Evolutionary conservation across 2,797 vertebrate species (phyloP), one percentile per base, ranked within the genome.

Genomic region (Anguilla obscura): DNA sequence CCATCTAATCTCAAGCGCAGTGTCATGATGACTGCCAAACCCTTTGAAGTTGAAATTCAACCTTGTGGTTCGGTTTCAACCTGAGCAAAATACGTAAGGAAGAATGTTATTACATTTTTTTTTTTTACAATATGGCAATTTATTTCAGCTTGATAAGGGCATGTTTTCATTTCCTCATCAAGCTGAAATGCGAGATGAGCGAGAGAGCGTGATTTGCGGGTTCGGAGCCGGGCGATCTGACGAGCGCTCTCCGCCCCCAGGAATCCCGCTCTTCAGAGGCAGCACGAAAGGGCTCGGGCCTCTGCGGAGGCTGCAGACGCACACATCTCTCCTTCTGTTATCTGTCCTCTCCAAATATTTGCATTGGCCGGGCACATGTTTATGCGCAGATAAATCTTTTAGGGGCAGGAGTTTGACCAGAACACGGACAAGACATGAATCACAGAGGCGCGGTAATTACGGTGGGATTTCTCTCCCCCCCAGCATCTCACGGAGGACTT

Each of bases 381-480:
- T 82, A 82, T 50, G 40, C 45, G 24, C 40, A 50, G 45, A 82
- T 82, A 82, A 82, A 82, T 82, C 79, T 82, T 82, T 82, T 9
- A 82, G 45, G 45, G 82, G 56, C 60, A 87, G 80, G 80, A 87
- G 63, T 87, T 84, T 84, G 30, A 87, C 79, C 66, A 84, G 14
- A 66, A 52, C 48, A 66, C 24, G 16, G 76, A 87, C 33, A 83
- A 60, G 76, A 87, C 21, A 40, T 58, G 79, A 60, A 69, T 66
- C 6, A 79, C 76, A 60, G 24, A 36, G 33, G 16, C 33, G 18
- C 7, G 45, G 36, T 79, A 79, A 79, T 79, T 79, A 45, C 36
- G 4, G 36, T 45, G 33, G 36, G 74, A 45, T 71, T 71, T 40
- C 40, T 5, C 40, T 40, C 14, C 33, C 16, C 69, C 69, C 16